phyloP scores from a whole-genome alignment of 2,113 vertebrate genomes.

The Rhinopomastus cyanomelas region DNA sequence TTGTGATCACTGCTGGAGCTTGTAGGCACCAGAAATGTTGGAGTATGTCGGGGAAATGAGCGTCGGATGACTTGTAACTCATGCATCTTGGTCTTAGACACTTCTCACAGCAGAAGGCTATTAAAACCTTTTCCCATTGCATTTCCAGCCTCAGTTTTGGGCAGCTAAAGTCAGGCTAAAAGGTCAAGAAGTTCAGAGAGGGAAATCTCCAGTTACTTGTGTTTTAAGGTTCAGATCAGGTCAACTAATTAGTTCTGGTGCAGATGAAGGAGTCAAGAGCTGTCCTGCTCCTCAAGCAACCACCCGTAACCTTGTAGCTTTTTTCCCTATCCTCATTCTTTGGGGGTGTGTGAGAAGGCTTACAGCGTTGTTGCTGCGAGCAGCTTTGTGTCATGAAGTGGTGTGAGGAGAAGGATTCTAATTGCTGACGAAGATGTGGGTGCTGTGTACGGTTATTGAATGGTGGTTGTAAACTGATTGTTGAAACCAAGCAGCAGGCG shows the following conservation, averaged over 20 bases:
- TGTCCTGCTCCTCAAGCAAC: not conserved
- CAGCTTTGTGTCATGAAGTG: not conserved
- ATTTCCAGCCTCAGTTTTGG: not conserved
- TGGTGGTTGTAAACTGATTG: not conserved
- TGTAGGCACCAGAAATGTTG: not conserved
- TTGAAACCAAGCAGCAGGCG: not conserved
- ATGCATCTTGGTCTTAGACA: not conserved
- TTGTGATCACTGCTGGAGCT: not conserved
- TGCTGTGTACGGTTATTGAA: not conserved
- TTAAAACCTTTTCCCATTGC: not conserved
- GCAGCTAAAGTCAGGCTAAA: not conserved
- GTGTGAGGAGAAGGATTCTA: not conserved
- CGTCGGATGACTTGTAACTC: rapidly evolving
- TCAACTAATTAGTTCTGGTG: not conserved
- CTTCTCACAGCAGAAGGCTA: not conserved
- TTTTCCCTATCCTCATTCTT: not conserved
- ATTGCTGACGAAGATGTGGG: not conserved
- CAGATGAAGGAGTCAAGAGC: not conserved
- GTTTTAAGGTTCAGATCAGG: not conserved
- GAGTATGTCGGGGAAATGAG: rapidly evolving
- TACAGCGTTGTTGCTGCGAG: not conserved
- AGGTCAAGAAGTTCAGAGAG: not conserved
- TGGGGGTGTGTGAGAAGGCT: not conserved
- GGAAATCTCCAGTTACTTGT: not conserved
- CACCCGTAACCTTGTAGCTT: not conserved